phyloP scores from a whole-genome alignment of 2,113 vertebrate species.

The Hiodon tergisus region DNA sequence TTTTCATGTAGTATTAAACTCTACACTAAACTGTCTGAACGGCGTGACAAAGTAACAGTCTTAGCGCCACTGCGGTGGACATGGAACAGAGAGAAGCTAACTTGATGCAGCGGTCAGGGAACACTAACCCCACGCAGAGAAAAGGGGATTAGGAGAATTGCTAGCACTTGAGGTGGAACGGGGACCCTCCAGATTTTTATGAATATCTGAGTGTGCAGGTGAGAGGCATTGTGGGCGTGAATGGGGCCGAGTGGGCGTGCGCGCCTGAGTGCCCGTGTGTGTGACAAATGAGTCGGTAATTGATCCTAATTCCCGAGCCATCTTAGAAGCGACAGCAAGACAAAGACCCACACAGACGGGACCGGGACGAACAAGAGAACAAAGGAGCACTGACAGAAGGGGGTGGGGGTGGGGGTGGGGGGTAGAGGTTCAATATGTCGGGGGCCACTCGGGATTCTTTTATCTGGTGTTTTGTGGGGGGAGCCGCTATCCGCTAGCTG shows the following conservation, averaged over 20 bases:
- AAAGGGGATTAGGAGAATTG: slow-evolving; percentile 2
- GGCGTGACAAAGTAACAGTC: too few species aligned
- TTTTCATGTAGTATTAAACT: not conserved
- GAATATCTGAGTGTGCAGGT: not conserved
- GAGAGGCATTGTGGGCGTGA: not conserved
- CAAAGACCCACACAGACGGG: slow-evolving; percentile 19
- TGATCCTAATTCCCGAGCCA: slow-evolving; percentile 24
- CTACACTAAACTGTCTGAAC: not conserved
- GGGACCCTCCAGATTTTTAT: not conserved
- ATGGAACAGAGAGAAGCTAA: not conserved
- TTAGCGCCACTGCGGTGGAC: not conserved
- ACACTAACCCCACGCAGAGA: slow-evolving; percentile 2
- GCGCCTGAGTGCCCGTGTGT: slow-evolving; percentile 13
- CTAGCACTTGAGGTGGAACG: not conserved
- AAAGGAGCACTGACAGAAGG: not conserved
- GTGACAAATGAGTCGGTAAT: slow-evolving; percentile 25
- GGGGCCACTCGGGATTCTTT: too few species aligned
- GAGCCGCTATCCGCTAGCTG: too few species aligned
- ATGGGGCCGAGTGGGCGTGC: not conserved
- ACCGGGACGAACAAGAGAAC: slow-evolving; percentile 11
- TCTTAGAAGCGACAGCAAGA: slow-evolving; percentile 16
- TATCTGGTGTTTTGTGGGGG: too few species aligned
- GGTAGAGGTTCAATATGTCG: not conserved
- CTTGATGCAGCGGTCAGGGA: not conserved
- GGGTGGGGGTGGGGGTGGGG: not conserved